Evolutionary conservation across 2,113 vertebrate genomes (phyloP), one percentile per base, ranked within the genome.

Genomic region (Crotophaga sulcirostris): DNA sequence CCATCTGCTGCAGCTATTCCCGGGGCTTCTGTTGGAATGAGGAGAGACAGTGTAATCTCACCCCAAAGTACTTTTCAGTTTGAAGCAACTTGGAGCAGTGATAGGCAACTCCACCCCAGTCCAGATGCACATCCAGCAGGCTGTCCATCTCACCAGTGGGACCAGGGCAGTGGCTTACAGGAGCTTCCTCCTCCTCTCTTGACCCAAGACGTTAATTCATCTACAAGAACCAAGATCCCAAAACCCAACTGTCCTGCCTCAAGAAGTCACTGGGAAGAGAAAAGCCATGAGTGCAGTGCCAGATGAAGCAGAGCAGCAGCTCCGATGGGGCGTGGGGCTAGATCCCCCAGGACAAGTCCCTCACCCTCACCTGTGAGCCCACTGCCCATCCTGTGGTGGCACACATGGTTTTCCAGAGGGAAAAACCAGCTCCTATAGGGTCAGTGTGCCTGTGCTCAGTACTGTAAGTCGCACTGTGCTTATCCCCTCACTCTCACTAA

Each of bases 211-310:
- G 16, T 31, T n/a, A 10, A 40, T n/a, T 31, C 15, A 62, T 18
- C 55, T 31, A 42, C 28, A 47, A 67, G 60, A 33, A 74, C 24
- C 29, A 59, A 25, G 44, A 33, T 9, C 21, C n/a, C 34, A 0
- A 34, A n/a, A 34, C 3, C 7, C 17, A 69, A 40, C 13, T 4
- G 2, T 19, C 44, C 47, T 16, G 20, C 44, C 29, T 59, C 18
- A n/a, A n/a, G 40, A 40, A 58, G 14, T 63, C 62, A 25, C 11
- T 23, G 16, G 31, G 42, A 83, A 42, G 31, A 33, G 9, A 76
- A 44, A 38, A 70, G n/a, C 36, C 40, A 14, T 0, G 2, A 52
- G 31, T 26, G 13, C 0, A 1, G 42, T 51, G 7, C 19, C 64
- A 78, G 66, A 7, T 73, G 23, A 10, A 54, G 31, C 15, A 78